Base-by-base conservation (phyloP, 2,888 invertebrate species). In the Aelia acuminata region DNA sequence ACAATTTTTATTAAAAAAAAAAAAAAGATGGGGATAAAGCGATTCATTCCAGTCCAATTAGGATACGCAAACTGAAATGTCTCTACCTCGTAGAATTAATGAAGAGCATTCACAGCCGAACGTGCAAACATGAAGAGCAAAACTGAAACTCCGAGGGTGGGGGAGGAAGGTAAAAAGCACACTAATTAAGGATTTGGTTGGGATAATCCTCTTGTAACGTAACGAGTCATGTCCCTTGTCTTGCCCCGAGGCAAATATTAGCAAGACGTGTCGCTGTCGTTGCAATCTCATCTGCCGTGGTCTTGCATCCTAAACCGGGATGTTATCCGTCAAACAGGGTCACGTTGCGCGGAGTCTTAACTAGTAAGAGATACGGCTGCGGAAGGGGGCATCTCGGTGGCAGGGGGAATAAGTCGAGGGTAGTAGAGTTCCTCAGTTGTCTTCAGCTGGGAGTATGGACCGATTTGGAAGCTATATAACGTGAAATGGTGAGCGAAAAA, bases 311-410 rank as follows among this genome's bases (percentile, higher is more conserved):
- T 80, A 80, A 80, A 43, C 43, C 39, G n/a, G 80, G 80, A 80
- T 63, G 63, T 63, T 63, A 18, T 53, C 39, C 43, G 43, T 39
- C 39, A 26, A 63, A 57, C 31, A 63, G 80, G 43, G 43, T 80
- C 80, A 80, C 80, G 80, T 80, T n/a, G n/a, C n/a, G n/a, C 80
- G 80, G 80, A 18, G 43, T 80, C 43, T 80, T n/a, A 43, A n/a
- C 80, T 43, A 80, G 39, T 31, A 63, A n/a, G 43, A 4, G 31
- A 31, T 57, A 75, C 39, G 75, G 39, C 1, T 20, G 20, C 39
- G 7, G 43, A 80, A n/a, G 80, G n/a, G 80, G n/a, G 43, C 22
- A 80, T 20, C 20, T 39, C 22, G 1, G 39, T 35, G 11, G 20
- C 1, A 11, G 26, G 26, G 50, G 3, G 50, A 22, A 13, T 20